Conservation (phyloP, 2,113 vertebrate genomes). For the Crotalus horridus region DNA sequence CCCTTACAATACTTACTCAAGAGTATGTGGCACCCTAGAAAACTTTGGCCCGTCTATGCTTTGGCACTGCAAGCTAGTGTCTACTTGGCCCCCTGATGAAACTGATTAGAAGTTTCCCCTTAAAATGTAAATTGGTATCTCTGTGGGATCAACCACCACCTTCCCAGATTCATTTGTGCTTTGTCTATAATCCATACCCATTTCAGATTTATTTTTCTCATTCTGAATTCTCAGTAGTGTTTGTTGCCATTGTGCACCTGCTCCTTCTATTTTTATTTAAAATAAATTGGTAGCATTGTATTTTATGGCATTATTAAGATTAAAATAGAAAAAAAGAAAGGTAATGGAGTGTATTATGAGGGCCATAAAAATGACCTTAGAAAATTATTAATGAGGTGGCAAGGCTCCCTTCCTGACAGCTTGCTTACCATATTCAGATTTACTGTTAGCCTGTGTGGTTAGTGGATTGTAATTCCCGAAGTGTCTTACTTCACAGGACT, state of each 20-base stretch:
- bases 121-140: neutral
- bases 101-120: neutral
- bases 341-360: slow-evolving; percentile 20
- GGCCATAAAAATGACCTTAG: slow-evolving; percentile 32
- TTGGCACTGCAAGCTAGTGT: neutral
- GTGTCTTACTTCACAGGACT: neutral
- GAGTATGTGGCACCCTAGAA: neutral
- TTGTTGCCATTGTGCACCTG: neutral
- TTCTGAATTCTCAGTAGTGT: slow-evolving; percentile 10
- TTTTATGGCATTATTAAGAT: slow-evolving; percentile 30
- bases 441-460: neutral
- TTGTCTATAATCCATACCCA: neutral
- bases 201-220: neutral
- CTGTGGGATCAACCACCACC: neutral
- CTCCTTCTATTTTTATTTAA: neutral
- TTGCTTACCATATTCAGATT: neutral
- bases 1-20: neutral
- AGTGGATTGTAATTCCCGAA: neutral
- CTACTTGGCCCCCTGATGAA: neutral
- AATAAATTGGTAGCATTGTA: neutral
- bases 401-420: neutral
- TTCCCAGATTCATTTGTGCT: neutral
- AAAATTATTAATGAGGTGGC: neutral
- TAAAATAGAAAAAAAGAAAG: slow-evolving; percentile 11
- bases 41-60: neutral